Base-by-base conservation (phyloP, 2,888 invertebrate genomes). In the Muschampia plurimacula region DNA sequence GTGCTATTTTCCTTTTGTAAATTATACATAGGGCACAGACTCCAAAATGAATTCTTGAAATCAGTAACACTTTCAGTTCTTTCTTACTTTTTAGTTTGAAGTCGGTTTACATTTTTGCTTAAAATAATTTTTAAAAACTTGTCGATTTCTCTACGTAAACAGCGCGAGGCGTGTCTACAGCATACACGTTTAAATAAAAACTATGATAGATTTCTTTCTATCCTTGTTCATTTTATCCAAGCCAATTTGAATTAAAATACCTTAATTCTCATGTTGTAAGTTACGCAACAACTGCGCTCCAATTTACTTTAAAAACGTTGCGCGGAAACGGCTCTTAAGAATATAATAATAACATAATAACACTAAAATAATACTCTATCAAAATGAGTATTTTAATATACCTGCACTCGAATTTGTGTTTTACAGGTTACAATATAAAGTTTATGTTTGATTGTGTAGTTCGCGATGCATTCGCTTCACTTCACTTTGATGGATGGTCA, bases 401-500 rank as follows among this genome's bases (percentile, higher is more conserved):
- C 2, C 12, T 15, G 10, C 69, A 52, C 28, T 44, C n/a, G 1
- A 73, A 69, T 59, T 41, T 64, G 2, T 8, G 7, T 65, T 62
- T 62, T 73, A 39, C 4, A 32, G 12, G 8, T 10, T 67, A 46
- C 66, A 49, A 46, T 64, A 73, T 73, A 75, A 62, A 69, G 74
- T 70, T 46, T 66, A 62, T 62, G 67, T 73, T 77, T 65, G 69
- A 65, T 74, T 75, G 74, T 62, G 28, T 28, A 57, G 68, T 60
- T 69, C 63, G 46, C 63, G 72, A 73, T 77, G 81, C 77, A 82
- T 39, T 66, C 74, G 78, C 70, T 78, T 79, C 81, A 80, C 78
- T 82, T 79, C 81, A 80, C 85, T 84, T 84, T 86, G 86, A 84
- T 83, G 81, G 79, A 80, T 79, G 80, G 81, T 77, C 84, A 83